Evolutionary conservation across 2,888 invertebrate species (phyloP), one percentile per base, ranked within the genome.

Genomic region (Caenorhabditis japonica): DNA sequence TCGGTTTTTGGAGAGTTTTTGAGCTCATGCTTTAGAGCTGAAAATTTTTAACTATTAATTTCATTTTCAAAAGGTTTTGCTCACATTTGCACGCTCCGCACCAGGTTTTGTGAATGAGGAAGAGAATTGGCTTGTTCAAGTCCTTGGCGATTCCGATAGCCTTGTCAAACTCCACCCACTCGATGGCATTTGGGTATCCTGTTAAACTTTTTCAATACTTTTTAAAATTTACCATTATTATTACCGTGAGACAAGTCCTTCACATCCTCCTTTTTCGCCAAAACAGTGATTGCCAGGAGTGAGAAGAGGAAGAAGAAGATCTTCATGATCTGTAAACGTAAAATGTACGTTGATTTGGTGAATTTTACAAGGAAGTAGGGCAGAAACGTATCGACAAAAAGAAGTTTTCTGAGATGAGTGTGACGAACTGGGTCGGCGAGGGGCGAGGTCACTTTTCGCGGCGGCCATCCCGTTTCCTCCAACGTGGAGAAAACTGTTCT

Each of bases 31-130:
- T 83, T 83, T 33, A 85, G 64, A 13, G 73, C 81, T 83, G 27
- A 62, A 77, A 15, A 12, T 19, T 21, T 15, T 21, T 30, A 41
- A 34, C 25, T 19, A 27, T 34, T 15, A 52, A 19, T 23, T 38
- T 44, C 38, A 15, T 36, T 12, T 19, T 25, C 1, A 30, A 19
- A 12, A 5, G 13, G 1, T 21, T 34, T 55, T 39, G n/a, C n/a
- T n/a, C n/a, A 86, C 86, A 70, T 88, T 88, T 88, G 83, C 89
- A 90, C n/a, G 89, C 89, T 39, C 89, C 88, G 80, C 89, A 90
- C 89, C 90, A 90, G 4, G 88, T 85, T 75, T 90, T 90, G 83
- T 89, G 89, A 38, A 90, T 88, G 3, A 90, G 77, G 62, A 90
- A 76, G 87, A 90, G 88, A 47, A 89, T 76, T n/a, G 89, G 89